These are phyloP conservation scores for Numida meleagris DNA, from an alignment of 2,113 vertebrate genomes.

Conservation along the genomic window DNA sequence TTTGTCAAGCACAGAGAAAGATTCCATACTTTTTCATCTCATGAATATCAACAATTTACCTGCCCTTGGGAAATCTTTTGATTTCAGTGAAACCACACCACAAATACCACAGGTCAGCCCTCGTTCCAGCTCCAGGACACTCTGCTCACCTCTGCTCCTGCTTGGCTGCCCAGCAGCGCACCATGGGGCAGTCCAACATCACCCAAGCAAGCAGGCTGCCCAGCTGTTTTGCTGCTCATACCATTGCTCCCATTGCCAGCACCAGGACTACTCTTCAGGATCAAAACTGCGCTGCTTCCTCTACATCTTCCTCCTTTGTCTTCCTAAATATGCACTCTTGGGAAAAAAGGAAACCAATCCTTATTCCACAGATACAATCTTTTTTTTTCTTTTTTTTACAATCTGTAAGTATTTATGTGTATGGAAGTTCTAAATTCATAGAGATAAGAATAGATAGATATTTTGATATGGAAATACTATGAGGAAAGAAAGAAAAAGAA, in stretches of 20 bases:
- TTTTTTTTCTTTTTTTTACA: background rate
- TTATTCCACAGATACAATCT: background rate
- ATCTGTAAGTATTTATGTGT: background rate
- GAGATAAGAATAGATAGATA: background rate
- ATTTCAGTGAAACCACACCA: background rate
- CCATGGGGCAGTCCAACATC: accelerated
- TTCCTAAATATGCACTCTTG: background rate
- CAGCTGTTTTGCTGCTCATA: background rate
- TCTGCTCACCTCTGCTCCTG: too few relatives aligned
- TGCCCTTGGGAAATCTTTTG: background rate
- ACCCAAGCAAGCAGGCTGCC: background rate
- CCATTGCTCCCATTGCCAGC: background rate
- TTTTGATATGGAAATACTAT: accelerated
- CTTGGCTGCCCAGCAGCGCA: background rate
- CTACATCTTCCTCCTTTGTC: background rate
- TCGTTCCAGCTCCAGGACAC: background rate
- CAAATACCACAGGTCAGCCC: background rate
- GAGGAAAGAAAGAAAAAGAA: background rate
- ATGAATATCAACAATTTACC: background rate
- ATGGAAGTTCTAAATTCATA: accelerated
- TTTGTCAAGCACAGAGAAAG: background rate
- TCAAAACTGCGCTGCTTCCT: background rate
- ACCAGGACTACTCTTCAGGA: background rate
- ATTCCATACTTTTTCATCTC: background rate
- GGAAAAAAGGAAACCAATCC: accelerated